Conservation (phyloP, 2,888 invertebrate species). For the Anarsia innoxiella region DNA sequence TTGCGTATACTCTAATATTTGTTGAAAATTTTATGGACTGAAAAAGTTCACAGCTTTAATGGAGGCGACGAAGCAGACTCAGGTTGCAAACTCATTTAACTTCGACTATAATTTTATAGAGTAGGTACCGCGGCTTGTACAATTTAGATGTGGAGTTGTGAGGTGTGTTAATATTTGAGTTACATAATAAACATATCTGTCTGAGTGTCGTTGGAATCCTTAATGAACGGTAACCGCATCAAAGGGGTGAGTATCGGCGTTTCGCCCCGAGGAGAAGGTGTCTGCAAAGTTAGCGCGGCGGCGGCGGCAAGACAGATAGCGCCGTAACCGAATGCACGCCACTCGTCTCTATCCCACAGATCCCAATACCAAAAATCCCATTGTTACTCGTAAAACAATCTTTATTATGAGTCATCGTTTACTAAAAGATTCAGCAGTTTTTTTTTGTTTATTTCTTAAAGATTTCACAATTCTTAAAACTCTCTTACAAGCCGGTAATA, state of each 20-base stretch:
- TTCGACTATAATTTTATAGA: constrained; percentile 14
- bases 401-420: too few relatives aligned
- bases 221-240: constrained; percentile 39
- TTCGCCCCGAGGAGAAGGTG: constrained; percentile 37
- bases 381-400: too few relatives aligned
- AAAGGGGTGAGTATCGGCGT: constrained; percentile 24
- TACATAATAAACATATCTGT: constrained; percentile 27
- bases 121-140: too few relatives aligned
- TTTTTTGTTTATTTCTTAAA: too few relatives aligned
- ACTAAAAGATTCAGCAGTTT: too few relatives aligned
- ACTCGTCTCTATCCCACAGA: constrained; percentile 17
- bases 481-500: too few relatives aligned
- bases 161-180: constrained; percentile 23
- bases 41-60: constrained; percentile 24
- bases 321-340: constrained; percentile 26
- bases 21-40: constrained; percentile 13
- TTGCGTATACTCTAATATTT: constrained; percentile 28
- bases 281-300: constrained; percentile 38
- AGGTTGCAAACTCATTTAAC: constrained; percentile 3
- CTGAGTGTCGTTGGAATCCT: constrained; percentile 26
- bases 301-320: constrained; percentile 38
- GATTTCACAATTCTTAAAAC: too few relatives aligned
- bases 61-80: constrained; percentile 12
- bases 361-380: too few relatives aligned
- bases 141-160: background rate